Percentiles rank a stretch among this genome's conserved stretches.
Evolutionary conservation across 2,888 invertebrate genomes (phyloP).

Genomic region (Coleophora deauratella): DNA sequence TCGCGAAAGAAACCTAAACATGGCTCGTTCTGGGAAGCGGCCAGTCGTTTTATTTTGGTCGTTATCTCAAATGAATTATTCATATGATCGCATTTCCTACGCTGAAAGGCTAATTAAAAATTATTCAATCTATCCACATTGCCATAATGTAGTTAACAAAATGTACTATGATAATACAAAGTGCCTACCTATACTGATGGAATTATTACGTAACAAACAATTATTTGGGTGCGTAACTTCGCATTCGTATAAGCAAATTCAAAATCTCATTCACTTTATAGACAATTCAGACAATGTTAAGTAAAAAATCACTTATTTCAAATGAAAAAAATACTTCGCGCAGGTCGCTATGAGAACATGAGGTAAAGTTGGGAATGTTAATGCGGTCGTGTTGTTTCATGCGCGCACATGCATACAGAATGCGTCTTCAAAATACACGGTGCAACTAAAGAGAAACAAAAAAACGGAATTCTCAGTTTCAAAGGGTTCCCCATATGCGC

Average conservation of each 20-base stretch:
- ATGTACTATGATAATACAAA: too few relatives aligned
- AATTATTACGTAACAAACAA: too few relatives aligned
- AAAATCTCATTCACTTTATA: background rate
- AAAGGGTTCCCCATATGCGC: too few relatives aligned
- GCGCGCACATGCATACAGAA: conserved; percentile 56
- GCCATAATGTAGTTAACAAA: too few relatives aligned
- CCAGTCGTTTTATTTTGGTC: conserved; percentile 61
- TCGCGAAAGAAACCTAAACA: conserved; percentile 33
- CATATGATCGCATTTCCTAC: conserved; percentile 56
- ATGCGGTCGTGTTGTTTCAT: conserved; percentile 58
- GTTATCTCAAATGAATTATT: conserved; percentile 61
- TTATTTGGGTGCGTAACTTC: too few relatives aligned
- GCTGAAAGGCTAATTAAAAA: conserved; percentile 38
- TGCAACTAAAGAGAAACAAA: conserved; percentile 23
- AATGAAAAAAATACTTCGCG: conserved; percentile 17
- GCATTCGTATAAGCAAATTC: too few relatives aligned
- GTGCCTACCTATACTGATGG: too few relatives aligned
- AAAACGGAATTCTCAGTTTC: too few relatives aligned
- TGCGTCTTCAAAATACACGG: conserved; percentile 36
- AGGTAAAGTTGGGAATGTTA: conserved; percentile 61
- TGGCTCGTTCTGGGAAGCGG: conserved; percentile 45
- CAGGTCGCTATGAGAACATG: conserved; percentile 56
- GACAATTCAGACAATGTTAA: background rate
- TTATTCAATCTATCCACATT: too few relatives aligned
- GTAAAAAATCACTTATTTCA: background rate